Percentiles rank a stretch among this genome's conserved stretches.
phyloP scores from a whole-genome alignment of 1,140 invertebrate genomes.

The Psix sp. region DNA sequence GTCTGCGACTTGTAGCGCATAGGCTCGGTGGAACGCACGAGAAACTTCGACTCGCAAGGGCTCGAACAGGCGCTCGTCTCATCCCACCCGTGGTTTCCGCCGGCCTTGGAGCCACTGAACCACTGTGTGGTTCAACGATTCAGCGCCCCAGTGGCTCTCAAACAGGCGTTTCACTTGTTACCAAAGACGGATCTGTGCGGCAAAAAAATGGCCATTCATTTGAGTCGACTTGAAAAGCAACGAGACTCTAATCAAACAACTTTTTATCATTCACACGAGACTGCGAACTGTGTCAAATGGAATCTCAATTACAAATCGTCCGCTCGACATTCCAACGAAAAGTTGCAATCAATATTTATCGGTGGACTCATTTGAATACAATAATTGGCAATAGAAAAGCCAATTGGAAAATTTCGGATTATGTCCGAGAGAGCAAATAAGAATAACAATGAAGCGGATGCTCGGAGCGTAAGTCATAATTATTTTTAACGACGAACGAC shows the following conservation, averaged over 20 bases:
- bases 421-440: background rate
- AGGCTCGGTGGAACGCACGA: conserved; percentile 56
- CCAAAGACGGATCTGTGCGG: conserved; percentile 29
- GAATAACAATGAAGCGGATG: conserved; percentile 1
- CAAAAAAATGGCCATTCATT: no score
- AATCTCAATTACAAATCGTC: no score
- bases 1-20: background rate
- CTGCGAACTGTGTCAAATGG: no score
- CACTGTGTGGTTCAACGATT: conserved; percentile 78
- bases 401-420: conserved; percentile 7
- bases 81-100: conserved; percentile 73
- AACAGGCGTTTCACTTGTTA: conserved; percentile 40
- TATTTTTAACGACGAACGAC: conserved; percentile 38
- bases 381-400: conserved; percentile 20
- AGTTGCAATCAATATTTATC: conserved; percentile 4
- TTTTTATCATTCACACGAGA: no score
- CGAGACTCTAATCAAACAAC: no score
- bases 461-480: conserved; percentile 19
- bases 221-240: no score
- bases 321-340: no score
- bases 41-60: conserved; percentile 56
- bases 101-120: conserved; percentile 79
- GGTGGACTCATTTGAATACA: conserved; percentile 33
- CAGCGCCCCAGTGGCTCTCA: conserved; percentile 74
- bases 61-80: conserved; percentile 49